Conservation (phyloP, 1,140 invertebrate species). For the Bombus breviceps region DNA sequence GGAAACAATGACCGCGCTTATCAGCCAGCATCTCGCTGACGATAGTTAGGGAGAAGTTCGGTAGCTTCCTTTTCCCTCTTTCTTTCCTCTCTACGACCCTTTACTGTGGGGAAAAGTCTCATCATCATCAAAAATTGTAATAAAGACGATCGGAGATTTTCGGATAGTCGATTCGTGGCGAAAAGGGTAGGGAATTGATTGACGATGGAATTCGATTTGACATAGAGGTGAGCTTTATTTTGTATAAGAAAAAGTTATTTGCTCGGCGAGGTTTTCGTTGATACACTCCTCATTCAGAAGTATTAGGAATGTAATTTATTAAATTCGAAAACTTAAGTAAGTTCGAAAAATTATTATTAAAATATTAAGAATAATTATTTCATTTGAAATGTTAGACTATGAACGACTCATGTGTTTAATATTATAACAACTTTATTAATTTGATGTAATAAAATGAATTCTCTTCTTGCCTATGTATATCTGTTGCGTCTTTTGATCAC, state of each 20-base stretch:
- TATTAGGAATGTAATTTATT: too few species aligned
- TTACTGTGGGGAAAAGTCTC: neutral
- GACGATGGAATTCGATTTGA: neutral
- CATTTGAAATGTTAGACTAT: too few species aligned
- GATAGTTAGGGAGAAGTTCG: constrained; percentile 47
- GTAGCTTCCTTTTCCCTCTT: neutral
- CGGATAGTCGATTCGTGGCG: neutral
- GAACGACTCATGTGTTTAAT: too few species aligned
- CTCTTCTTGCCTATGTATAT: neutral
- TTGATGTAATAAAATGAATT: too few species aligned
- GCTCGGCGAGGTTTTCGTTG: neutral
- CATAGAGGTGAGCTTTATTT: neutral
- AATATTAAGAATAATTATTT: too few species aligned
- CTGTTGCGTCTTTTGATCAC: neutral
- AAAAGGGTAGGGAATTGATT: neutral
- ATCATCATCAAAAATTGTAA: neutral
- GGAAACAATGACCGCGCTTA: constrained; percentile 64
- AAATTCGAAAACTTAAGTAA: too few species aligned
- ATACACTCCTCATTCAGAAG: too few species aligned
- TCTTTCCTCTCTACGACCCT: neutral
- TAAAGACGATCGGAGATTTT: neutral
- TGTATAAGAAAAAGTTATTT: neutral
- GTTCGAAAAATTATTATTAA: too few species aligned
- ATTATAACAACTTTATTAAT: too few species aligned
- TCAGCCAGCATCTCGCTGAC: constrained; percentile 37